Conservation (phyloP, 2,113 vertebrate species). For the Hippotragus niger region DNA sequence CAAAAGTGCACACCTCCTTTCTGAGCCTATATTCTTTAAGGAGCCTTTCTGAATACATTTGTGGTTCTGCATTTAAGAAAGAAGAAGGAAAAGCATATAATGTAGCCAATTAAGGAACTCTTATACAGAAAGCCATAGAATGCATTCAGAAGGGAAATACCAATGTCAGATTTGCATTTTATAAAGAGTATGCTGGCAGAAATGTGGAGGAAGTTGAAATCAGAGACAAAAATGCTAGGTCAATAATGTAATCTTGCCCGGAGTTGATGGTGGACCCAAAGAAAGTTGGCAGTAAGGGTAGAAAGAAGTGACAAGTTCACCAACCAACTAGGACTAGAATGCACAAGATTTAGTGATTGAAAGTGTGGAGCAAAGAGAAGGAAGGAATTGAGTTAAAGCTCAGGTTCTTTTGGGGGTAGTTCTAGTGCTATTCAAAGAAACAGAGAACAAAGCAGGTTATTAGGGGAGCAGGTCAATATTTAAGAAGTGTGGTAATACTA, state of each 20-base stretch:
- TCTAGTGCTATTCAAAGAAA: background rate
- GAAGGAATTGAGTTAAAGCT: background rate
- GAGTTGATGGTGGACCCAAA: background rate
- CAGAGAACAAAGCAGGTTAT: background rate
- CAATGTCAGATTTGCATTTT: background rate
- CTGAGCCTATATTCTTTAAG: background rate
- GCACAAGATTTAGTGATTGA: too few species aligned
- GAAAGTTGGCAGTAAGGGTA: background rate
- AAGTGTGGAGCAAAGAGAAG: background rate
- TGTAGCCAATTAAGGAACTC: background rate
- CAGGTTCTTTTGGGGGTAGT: rapidly evolving
- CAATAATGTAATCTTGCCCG: background rate
- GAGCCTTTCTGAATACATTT: background rate
- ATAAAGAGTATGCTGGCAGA: background rate
- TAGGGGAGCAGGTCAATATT: background rate
- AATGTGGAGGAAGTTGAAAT: background rate
- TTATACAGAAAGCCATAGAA: background rate
- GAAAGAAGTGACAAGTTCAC: background rate
- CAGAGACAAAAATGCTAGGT: background rate
- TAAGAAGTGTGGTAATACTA: background rate
- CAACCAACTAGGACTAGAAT: background rate
- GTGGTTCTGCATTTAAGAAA: background rate
- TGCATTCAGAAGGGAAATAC: background rate
- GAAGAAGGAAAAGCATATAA: background rate
- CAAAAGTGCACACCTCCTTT: background rate